Evolutionary conservation across 2,113 vertebrate genomes (phyloP).

Genomic region (Bos indicus): DNA sequence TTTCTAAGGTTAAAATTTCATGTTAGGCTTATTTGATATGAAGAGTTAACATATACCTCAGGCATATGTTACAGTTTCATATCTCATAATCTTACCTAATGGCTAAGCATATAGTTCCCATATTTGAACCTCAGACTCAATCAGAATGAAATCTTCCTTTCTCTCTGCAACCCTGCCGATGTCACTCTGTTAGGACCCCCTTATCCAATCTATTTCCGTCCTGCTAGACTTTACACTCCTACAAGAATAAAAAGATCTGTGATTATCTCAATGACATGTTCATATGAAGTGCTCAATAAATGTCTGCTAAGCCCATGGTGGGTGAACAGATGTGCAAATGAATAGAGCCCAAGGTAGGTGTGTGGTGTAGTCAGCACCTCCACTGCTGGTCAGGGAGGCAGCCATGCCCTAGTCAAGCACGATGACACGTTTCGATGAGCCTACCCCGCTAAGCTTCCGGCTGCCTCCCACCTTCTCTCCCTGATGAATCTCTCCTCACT

Average conservation of each 20-base stretch:
- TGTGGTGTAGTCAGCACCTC: neutral
- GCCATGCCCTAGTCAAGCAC: accelerated
- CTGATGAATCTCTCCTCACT: neutral
- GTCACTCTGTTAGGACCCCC: neutral
- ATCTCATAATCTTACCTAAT: neutral
- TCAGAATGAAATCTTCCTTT: neutral
- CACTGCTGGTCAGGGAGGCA: neutral
- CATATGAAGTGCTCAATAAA: neutral
- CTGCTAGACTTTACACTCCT: neutral
- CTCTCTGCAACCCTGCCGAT: neutral
- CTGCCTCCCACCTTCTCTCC: neutral
- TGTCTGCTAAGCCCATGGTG: neutral
- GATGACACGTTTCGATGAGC: accelerated
- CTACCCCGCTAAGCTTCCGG: neutral
- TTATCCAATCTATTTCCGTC: neutral
- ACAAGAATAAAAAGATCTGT: neutral
- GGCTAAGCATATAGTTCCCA: neutral
- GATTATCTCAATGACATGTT: neutral
- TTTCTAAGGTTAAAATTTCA: neutral
- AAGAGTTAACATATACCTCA: neutral
- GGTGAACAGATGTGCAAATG: neutral
- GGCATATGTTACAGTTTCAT: neutral
- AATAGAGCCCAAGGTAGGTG: neutral
- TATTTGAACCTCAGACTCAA: neutral
- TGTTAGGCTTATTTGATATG: neutral